phyloP scores from a whole-genome alignment of 2,113 vertebrate genomes.

The Triplophysa tibetana region DNA sequence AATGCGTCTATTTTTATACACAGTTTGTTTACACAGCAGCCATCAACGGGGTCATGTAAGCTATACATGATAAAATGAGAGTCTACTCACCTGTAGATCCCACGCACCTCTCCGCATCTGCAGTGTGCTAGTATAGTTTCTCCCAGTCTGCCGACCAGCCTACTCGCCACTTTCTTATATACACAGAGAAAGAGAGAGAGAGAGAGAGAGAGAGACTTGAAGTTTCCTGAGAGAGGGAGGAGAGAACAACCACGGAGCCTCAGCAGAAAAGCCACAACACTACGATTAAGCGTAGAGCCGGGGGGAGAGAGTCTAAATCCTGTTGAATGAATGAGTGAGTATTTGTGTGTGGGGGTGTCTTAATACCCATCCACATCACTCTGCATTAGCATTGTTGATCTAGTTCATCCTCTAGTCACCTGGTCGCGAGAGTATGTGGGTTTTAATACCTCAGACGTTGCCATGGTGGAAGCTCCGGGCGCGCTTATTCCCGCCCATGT shows the following conservation, averaged over 20 bases:
- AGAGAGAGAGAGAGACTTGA: conserved; percentile 45
- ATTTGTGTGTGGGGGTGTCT: conserved; percentile 43
- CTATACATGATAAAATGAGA: conserved; percentile 11
- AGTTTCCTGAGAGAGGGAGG: conserved; percentile 60
- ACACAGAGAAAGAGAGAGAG: conserved; percentile 17
- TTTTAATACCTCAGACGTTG: conserved; percentile 21
- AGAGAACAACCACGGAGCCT: conserved; percentile 62
- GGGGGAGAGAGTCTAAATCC: conserved; percentile 39
- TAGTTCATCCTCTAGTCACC: conserved; percentile 14
- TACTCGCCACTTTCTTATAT: conserved; percentile 67
- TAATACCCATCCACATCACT: conserved; percentile 54
- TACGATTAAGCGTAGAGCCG: conserved; percentile 62
- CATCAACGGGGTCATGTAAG: neutral
- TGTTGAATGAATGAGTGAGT: conserved; percentile 35
- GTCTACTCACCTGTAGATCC: conserved; percentile 55
- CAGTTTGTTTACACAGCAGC: conserved; percentile 5
- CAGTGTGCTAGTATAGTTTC: conserved; percentile 49
- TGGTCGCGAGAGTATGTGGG: neutral
- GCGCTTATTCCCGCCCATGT: neutral
- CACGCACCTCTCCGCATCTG: conserved; percentile 45
- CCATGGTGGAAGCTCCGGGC: neutral
- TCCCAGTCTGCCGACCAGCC: conserved; percentile 58
- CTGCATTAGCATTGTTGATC: conserved; percentile 41
- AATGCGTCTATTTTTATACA: neutral
- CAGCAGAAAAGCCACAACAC: conserved; percentile 65